phyloP scores from a whole-genome alignment of 2,797 vertebrate species.

The Pangasius macronema region DNA sequence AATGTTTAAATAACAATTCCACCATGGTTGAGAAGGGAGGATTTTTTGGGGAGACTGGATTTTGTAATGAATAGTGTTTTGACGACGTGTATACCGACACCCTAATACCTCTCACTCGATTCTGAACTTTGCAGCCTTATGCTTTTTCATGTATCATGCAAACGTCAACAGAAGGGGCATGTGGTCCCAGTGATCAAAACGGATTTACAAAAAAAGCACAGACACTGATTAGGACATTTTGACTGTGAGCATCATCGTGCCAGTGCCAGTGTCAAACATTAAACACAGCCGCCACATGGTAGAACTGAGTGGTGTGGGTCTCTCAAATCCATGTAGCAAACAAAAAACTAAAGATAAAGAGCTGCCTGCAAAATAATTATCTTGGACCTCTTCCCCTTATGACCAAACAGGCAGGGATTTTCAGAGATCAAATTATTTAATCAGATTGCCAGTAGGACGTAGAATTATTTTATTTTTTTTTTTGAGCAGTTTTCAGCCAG shows the following conservation, averaged over 20 bases:
- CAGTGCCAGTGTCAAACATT: neutral
- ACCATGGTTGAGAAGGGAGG: neutral
- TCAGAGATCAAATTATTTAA: neutral
- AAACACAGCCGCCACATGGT: conserved; percentile 7
- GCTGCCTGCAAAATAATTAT: neutral
- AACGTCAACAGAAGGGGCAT: conserved; percentile 14
- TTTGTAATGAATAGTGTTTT: too few relatives aligned
- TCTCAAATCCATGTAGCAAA: neutral
- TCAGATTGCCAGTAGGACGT: neutral
- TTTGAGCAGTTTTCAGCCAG: neutral
- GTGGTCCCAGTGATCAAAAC: conserved; percentile 18
- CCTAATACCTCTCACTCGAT: too few relatives aligned
- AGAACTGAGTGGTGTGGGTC: neutral
- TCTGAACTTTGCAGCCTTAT: conserved; percentile 20
- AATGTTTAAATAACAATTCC: neutral
- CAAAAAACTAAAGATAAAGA: neutral
- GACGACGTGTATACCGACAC: too few relatives aligned
- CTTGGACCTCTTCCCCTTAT: neutral
- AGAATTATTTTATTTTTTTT: neutral
- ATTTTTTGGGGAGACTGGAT: too few relatives aligned
- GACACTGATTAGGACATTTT: conserved; percentile 6
- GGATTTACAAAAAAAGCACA: conserved; percentile 11
- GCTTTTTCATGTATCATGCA: conserved; percentile 7
- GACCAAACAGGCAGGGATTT: neutral
- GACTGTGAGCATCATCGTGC: conserved; percentile 7